A percentile compares a stretch with the other conserved stretches of the same genome.
Conservation (phyloP, 2,113 vertebrate genomes). For the Lepisosteus oculatus region DNA sequence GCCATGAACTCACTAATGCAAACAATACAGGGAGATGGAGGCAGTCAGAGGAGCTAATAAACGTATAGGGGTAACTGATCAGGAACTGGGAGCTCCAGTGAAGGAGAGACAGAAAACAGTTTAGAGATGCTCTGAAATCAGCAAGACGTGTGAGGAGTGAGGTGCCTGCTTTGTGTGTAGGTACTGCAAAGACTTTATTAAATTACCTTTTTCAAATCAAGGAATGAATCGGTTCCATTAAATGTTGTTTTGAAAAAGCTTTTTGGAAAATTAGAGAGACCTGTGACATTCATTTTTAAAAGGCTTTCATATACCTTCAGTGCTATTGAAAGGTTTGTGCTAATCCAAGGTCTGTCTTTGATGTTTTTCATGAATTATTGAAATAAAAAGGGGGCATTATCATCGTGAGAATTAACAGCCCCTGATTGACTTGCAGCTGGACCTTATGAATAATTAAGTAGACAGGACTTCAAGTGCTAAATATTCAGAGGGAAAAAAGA, state of each 20-base stretch:
- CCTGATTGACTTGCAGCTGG: constrained; percentile 37
- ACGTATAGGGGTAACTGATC: background rate
- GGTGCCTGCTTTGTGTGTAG: background rate
- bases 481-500: constrained; percentile 26
- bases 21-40: background rate
- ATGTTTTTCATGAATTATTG: constrained; percentile 41
- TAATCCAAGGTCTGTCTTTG: constrained; percentile 20
- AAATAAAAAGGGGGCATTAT: constrained; percentile 33
- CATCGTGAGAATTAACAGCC: constrained; percentile 28
- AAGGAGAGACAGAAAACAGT: background rate
- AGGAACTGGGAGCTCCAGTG: background rate
- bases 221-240: constrained; percentile 1
- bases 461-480: constrained; percentile 30
- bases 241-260: constrained; percentile 10
- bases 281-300: constrained; percentile 8
- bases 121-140: background rate
- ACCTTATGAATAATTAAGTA: constrained; percentile 39
- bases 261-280: constrained; percentile 7
- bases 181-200: constrained; percentile 2
- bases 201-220: constrained; percentile 13
- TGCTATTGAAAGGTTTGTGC: constrained; percentile 1
- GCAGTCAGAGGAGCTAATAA: background rate
- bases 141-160: background rate
- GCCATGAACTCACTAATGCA: background rate
- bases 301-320: constrained; percentile 10